These are phyloP conservation scores for Gadus macrocephalus DNA, from an alignment of 2,113 vertebrate species.

Conservation along the genomic window DNA sequence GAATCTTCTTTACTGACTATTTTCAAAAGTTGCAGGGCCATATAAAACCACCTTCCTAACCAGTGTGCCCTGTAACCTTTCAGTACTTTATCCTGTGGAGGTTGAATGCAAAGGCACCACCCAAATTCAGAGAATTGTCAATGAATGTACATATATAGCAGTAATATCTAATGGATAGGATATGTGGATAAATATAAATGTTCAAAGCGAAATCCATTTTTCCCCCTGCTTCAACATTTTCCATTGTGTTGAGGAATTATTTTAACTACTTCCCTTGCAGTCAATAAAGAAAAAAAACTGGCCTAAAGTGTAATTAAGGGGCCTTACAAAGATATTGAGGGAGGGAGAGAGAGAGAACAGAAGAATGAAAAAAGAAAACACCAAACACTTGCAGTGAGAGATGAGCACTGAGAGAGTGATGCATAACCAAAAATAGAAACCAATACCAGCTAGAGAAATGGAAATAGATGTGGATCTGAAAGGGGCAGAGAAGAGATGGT, in stretches of 20 bases:
- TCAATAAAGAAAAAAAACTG: slow-evolving; percentile 60
- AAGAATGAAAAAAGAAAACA: slow-evolving; percentile 10
- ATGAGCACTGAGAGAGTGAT: slow-evolving; percentile 25
- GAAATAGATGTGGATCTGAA: slow-evolving; percentile 46
- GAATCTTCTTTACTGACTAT: slow-evolving; percentile 14
- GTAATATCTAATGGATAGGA: neutral
- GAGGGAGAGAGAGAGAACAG: neutral
- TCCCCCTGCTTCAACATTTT: neutral
- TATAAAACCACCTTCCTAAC: neutral
- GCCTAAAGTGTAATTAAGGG: slow-evolving; percentile 64
- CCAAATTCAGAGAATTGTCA: neutral
- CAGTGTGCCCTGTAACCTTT: neutral
- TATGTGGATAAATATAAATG: slow-evolving; percentile 11
- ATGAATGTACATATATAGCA: no score
- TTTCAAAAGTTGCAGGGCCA: slow-evolving; percentile 14
- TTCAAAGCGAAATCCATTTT: neutral
- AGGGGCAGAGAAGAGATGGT: slow-evolving; percentile 24
- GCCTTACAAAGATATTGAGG: slow-evolving; percentile 25
- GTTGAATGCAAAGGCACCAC: neutral
- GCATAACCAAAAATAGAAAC: slow-evolving; percentile 69
- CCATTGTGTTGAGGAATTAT: neutral
- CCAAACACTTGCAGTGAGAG: slow-evolving; percentile 14
- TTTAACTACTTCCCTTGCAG: slow-evolving; percentile 45
- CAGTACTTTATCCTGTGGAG: slow-evolving; percentile 12
- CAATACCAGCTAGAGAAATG: slow-evolving; percentile 57